Base-by-base conservation (phyloP, 2,888 invertebrate genomes). In the Drosophila pseudotalamancana region DNA sequence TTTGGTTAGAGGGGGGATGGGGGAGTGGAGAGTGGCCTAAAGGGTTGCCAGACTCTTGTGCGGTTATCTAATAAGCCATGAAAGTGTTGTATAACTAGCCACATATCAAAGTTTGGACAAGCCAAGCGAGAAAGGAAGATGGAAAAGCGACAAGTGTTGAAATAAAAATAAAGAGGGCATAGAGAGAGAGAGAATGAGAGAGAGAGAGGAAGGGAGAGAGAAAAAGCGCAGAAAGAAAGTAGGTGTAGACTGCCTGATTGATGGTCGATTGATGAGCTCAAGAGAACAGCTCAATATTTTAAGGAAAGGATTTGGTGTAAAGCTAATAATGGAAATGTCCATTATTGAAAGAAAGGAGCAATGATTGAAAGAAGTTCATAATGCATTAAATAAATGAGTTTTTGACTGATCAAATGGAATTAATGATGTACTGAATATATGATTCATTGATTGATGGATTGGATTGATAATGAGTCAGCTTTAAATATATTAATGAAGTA, bases 11-110 rank as follows among this genome's bases (percentile, higher is more conserved):
- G 19, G 11, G 32, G 6, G 11, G 19, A 6, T 16, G 0, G 3
- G n/a, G n/a, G 1, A 8, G 4, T 23, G n/a, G 9, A 2, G n/a
- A 29, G 6, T 6, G 6, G n/a, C 6, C 19, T 23, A 25, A 6
- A 29, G 29, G 25, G 25, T 25, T 18, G 4, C 4, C 16, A 12
- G 39, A 31, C 42, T 16, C 29, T 43, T 32, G 21, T 37, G 49
- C 32, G 54, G 71, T 49, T 55, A 54, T 9, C 54, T 48, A 72
- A 65, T 65, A 56, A 60, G 70, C 59, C 65, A 32, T 63, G 45
- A 16, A 51, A 65, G 43, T 48, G 12, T 23, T 40, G 16, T 56
- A 14, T 32, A 12, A 18, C 39, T 11, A 8, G 46, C 29, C 34
- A 49, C 34, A 42, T 23, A 37, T 62, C 35, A 31, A 40, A 48